Conservation (phyloP, 2,113 vertebrate species). For the Oenanthe oenanthe region DNA sequence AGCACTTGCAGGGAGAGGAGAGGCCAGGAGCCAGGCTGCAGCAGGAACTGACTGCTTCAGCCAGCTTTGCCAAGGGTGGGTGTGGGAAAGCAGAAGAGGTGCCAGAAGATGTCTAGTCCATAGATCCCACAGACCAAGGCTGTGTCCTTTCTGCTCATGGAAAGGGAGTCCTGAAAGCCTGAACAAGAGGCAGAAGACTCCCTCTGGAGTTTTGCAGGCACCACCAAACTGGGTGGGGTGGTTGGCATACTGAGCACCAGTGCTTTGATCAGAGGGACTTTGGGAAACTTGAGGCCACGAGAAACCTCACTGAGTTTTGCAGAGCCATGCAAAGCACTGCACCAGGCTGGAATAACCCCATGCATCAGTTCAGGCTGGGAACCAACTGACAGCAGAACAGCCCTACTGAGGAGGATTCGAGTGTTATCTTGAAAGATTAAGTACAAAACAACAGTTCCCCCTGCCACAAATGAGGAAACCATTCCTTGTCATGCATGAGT, state of each 20-base stretch:
- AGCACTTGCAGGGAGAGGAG: neutral
- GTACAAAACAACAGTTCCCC: neutral
- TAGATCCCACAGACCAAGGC: neutral
- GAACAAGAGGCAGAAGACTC: neutral
- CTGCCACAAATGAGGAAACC: neutral
- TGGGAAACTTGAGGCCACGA: neutral
- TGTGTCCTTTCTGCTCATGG: neutral
- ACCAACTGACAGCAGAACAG: neutral
- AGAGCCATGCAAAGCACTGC: neutral
- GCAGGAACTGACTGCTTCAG: neutral
- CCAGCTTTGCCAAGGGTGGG: neutral
- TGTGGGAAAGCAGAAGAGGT: neutral
- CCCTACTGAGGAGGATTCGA: neutral
- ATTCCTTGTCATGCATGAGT: accelerated
- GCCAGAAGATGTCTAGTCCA: neutral
- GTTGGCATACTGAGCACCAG: neutral
- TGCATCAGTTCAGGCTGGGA: neutral
- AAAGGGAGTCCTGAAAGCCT: neutral
- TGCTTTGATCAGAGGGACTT: neutral
- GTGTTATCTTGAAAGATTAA: neutral
- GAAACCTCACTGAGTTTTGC: neutral
- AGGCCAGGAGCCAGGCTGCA: neutral
- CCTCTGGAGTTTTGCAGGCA: neutral
- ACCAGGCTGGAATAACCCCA: neutral
- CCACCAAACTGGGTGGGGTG: neutral